Percentiles rank a stretch among this genome's conserved stretches.
These are phyloP conservation scores for Melanogrammus aeglefinus DNA, from an alignment of 2,797 vertebrate genomes.

Conservation along the genomic window DNA sequence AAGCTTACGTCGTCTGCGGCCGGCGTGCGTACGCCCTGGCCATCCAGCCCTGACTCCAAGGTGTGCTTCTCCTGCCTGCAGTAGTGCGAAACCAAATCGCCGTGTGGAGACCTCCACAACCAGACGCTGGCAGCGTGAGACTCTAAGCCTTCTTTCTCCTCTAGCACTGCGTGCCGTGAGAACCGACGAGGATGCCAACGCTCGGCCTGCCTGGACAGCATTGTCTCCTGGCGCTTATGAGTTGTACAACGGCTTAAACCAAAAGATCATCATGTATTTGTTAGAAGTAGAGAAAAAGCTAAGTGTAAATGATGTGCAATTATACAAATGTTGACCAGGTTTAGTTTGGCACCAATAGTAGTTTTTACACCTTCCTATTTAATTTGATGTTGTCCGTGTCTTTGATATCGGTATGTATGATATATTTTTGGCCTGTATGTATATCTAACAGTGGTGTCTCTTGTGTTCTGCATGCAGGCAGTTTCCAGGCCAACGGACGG, in stretches of 20 bases:
- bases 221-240: no score
- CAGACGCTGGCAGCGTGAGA: constrained; percentile 91
- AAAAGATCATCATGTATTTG: no score
- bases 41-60: constrained; percentile 95
- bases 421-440: no score
- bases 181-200: neutral
- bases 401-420: no score
- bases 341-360: no score
- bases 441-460: neutral
- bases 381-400: neutral
- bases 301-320: no score
- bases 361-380: neutral
- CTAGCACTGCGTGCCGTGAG: neutral
- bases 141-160: neutral
- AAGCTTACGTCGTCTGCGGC: constrained; percentile 92
- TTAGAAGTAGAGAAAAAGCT: no score
- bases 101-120: constrained; percentile 96
- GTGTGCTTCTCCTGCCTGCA: constrained; percentile 98
- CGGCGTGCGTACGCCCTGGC: constrained; percentile 93
- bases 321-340: no score
- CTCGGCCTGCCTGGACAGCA: no score
- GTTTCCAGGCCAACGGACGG: constrained; percentile 97
- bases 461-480: constrained; percentile 70
- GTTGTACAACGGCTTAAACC: neutral
- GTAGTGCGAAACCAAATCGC: constrained; percentile 94